Base-by-base conservation (phyloP, 1,140 invertebrate genomes). In the Nymphalis io region DNA sequence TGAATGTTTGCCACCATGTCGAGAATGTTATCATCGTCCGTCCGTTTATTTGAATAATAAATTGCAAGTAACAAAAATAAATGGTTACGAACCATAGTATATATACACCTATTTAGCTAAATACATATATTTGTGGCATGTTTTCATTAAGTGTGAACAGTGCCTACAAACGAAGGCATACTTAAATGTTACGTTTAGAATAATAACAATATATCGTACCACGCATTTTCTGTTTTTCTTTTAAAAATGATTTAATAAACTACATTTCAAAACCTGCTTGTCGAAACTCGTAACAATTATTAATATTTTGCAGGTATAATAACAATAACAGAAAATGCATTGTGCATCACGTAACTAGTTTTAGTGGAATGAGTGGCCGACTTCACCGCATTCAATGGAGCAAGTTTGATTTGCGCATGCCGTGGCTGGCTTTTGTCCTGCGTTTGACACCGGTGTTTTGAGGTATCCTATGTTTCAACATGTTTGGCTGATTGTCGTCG, bases 331-430 rank as follows among this genome's bases (percentile, higher is more conserved):
- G 87, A 88, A 87, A 72, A 84, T 87, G 83, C 85, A 82, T 88
- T 84, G 81, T 78, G 78, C 77, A 80, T 80, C 77, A 84, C 79
- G 66, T 79, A 78, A 71, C 70, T 88, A 88, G 87, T 86, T 85
- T 87, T 90, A 91, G 88, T 89, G 84, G 87, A 89, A 90, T 91
- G 88, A 86, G 88, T 87, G 89, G 84, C 87, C 88, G 87, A 88
- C 83, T 72, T 88, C 88, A 89, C 88, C 85, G 87, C 89, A 91
- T 87, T 89, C 70, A 83, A 85, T 89, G 87, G 88, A 87, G 82
- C 86, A 88, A 83, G 75, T 88, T 82, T 91, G 81, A 84, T 87
- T 91, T 89, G 88, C 86, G 89, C 89, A 91, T 91, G 89, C 77
- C 79, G 79, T 81, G 82, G 79, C 85, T 89, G 84, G 82, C 84